Evolutionary conservation across 2,888 invertebrate genomes (phyloP).

Genomic region (Tupiocoris notatus): DNA sequence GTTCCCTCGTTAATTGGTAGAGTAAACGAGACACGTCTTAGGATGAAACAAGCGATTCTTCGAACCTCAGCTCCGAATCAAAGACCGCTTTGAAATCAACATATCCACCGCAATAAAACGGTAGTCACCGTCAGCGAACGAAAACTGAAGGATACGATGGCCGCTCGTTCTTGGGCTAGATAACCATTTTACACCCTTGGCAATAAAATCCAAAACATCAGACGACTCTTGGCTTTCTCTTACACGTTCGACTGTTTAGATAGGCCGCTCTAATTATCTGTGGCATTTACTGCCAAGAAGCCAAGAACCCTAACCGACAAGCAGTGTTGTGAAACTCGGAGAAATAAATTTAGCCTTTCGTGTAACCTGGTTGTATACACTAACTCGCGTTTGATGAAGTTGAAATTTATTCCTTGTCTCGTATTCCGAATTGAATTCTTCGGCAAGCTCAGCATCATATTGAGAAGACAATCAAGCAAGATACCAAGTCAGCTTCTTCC

Average conservation of each 20-base stretch:
- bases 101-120: not conserved
- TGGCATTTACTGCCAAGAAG: conserved; percentile 16
- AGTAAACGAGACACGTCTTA: not conserved
- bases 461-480: too few relatives aligned
- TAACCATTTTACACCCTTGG: conserved; percentile 33
- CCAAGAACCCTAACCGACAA: not conserved
- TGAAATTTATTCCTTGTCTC: too few relatives aligned
- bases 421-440: too few relatives aligned
- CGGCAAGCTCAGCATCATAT: too few relatives aligned
- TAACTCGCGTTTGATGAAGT: too few relatives aligned
- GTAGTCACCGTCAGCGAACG: not conserved
- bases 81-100: not conserved
- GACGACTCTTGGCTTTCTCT: not conserved
- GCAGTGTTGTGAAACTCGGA: not conserved
- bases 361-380: not conserved
- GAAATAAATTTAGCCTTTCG: not conserved
- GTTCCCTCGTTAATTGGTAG: not conserved
- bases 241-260: conserved; percentile 17
- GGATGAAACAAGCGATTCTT: not conserved
- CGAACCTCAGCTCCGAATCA: not conserved
- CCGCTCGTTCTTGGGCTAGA: not conserved
- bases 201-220: conserved; percentile 26
- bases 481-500: too few relatives aligned
- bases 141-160: not conserved
- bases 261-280: conserved; percentile 25